Base-by-base conservation (phyloP, 2,113 vertebrate species). In the Zosterops hypoxanthus region DNA sequence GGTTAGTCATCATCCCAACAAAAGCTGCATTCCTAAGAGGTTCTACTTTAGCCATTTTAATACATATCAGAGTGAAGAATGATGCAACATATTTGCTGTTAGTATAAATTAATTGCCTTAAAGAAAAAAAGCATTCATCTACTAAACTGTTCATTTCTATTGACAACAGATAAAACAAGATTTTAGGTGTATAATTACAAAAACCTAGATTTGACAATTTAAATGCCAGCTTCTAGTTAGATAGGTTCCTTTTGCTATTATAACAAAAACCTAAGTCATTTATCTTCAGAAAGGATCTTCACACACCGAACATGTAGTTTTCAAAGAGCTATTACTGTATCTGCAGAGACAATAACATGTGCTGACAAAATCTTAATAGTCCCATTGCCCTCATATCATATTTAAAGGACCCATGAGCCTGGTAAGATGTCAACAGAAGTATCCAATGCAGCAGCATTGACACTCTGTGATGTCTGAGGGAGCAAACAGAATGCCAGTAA, bases 291-390 rank as follows among this genome's bases (percentile, higher is more conserved):
- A 94, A 68, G 29, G 31, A 88, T 79, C 89, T 77, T 79, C 82
- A 69, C 31, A 65, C 31, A 47, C 12, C 4, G 4, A 95, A 87
- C 22, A 69, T 3, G 1, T 20, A 42, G 84, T 39, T 95, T 82
- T 82, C 71, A 39, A 79, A 69, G 75, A 69, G 55, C 55, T 88
- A 41, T 88, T 78, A 76, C 49, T 59, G 25, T 39, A 79, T 86
- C 91, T 86, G 47, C 82, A 82, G 91, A 92, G 69, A 96, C 93
- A 75, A 83, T 91, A 84, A 95, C 78, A 21, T 42, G 41, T 68
- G 64, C 66, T 89, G 79, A 94, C 73, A 83, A 96, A 94, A 94
- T 64, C 69, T 10, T 69, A 94, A 55, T 55, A 81, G 81, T 94
- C 91, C 80, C 83, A 86, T 66, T 46, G 81, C 83, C 82, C 76